Evolutionary conservation across 1,140 invertebrate species (phyloP), one percentile per base, ranked within the genome.

Genomic region (Megathymus violae): DNA sequence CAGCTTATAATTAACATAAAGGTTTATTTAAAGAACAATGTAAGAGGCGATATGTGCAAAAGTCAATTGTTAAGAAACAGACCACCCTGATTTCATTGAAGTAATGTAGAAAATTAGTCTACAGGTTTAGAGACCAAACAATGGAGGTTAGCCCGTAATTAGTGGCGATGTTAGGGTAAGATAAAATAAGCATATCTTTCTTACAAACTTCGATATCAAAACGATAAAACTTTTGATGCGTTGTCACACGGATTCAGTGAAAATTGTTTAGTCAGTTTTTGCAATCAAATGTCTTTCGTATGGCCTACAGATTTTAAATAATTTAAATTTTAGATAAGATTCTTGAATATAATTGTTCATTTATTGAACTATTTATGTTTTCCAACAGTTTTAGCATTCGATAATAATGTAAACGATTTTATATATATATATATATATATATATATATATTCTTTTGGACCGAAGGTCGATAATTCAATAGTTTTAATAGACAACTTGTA

Each of bases 341-440:
- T n/a, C n/a, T n/a, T n/a, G n/a, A n/a, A n/a, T n/a, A n/a, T n/a
- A n/a, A n/a, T n/a, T n/a, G n/a, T n/a, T n/a, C n/a, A n/a, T n/a
- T n/a, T n/a, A n/a, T n/a, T n/a, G n/a, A n/a, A n/a, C n/a, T n/a
- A n/a, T n/a, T n/a, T n/a, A n/a, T 58, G 25, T 15, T 44, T 58
- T 58, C 9, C n/a, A 54, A 25, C 27, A 16, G 14, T 58, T 58
- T 58, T 58, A 58, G 40, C 43, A 58, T 27, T 58, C 25, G 52
- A 58, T 40, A 58, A 58, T 58, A 58, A 58, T 11, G 25, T 11
- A 14, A 41, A 56, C 41, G 9, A 4, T 58, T 40, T 58, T n/a
- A n/a, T n/a, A n/a, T n/a, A n/a, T n/a, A n/a, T n/a, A n/a, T n/a
- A n/a, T n/a, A n/a, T n/a, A n/a, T n/a, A n/a, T n/a, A n/a, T 56